Evolutionary conservation across 2,113 vertebrate species (phyloP).

Genomic region (Rhineura floridana): DNA sequence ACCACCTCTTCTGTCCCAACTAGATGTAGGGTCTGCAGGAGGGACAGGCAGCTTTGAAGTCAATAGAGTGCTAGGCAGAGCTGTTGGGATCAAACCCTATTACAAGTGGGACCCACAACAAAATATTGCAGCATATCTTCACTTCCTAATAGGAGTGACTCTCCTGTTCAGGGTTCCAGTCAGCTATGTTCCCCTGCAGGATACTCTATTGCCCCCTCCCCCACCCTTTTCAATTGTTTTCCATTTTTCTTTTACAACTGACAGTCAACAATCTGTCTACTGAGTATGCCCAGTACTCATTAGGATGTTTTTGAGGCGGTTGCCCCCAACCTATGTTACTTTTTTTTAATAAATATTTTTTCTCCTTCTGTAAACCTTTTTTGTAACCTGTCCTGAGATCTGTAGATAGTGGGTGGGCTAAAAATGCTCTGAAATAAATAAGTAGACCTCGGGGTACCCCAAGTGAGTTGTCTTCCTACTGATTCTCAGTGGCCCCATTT

Average conservation of each 20-base stretch:
- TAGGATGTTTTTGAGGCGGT: too few relatives aligned
- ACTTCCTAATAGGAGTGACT: not conserved
- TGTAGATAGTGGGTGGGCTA: too few relatives aligned
- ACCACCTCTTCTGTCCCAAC: not conserved
- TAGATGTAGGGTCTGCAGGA: not conserved
- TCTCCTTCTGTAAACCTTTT: not conserved
- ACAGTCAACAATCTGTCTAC: too few relatives aligned
- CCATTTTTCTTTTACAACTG: not conserved
- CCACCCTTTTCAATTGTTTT: not conserved
- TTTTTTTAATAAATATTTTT: not conserved
- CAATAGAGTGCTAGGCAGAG: not conserved
- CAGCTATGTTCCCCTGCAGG: not conserved
- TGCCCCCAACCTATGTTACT: too few relatives aligned
- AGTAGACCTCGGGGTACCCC: not conserved
- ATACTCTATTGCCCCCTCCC: not conserved
- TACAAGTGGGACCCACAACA: not conserved
- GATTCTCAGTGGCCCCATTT: not conserved
- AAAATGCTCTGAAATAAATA: too few relatives aligned
- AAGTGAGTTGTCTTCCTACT: not conserved
- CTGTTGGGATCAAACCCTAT: fast-evolving
- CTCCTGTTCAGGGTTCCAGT: not conserved
- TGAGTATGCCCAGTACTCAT: too few relatives aligned
- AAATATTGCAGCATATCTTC: not conserved
- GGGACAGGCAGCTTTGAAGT: not conserved
- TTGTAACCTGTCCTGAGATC: too few relatives aligned